These are phyloP conservation scores for Heterocephalus glaber DNA, from an alignment of 2,113 vertebrate species.

Conservation along the genomic window DNA sequence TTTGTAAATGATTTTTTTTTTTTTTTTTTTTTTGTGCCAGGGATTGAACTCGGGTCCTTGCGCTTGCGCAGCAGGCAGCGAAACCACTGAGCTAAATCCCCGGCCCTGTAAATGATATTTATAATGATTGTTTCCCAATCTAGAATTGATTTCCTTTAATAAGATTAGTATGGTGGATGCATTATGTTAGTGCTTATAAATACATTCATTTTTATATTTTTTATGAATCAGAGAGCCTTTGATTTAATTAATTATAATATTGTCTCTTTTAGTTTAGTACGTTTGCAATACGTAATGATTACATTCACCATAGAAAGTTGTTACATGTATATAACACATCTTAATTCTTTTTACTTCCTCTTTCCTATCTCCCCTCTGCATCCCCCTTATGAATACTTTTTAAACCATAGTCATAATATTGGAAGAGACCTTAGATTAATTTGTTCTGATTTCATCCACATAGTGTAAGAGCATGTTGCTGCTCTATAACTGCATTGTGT, in stretches of 20 bases:
- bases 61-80: too few species aligned
- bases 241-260: not conserved
- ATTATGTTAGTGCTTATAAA: not conserved
- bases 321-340: not conserved
- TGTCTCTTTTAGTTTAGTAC: not conserved
- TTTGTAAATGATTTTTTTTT: not conserved
- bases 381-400: not conserved
- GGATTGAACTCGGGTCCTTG: too few species aligned
- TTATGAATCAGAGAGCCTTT: not conserved
- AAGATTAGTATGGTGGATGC: conserved; percentile 2
- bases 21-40: too few species aligned
- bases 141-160: conserved; percentile 44
- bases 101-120: not conserved
- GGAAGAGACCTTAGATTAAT: conserved; percentile 5
- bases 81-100: too few species aligned
- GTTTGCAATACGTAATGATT: not conserved
- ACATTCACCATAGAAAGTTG: not conserved
- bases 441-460: not conserved
- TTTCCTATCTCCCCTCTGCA: not conserved
- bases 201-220: not conserved
- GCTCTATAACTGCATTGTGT: not conserved
- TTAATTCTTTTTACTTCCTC: not conserved
- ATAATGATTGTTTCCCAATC: not conserved
- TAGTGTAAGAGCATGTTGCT: not conserved
- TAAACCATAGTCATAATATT: conserved; percentile 25